A percentile compares a stretch with the other conserved stretches of the same genome.
phyloP scores from a whole-genome alignment of 2,797 vertebrate genomes.

The Avahi laniger region DNA sequence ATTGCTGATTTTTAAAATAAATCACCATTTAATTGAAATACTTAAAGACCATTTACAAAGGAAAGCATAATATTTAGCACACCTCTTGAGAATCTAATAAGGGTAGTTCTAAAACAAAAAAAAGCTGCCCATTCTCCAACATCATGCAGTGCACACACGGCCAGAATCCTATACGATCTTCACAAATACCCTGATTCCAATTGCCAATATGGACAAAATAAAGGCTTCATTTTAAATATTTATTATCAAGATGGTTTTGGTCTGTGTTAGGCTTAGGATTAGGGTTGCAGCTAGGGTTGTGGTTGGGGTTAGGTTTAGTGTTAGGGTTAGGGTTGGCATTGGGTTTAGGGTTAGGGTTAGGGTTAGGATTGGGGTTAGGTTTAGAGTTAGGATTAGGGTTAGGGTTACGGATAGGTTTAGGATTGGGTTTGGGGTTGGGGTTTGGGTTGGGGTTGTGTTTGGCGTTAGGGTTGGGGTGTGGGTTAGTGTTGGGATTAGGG shows the following conservation, averaged over 20 bases:
- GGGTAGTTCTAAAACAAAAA: not conserved
- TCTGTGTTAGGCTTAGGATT: not conserved
- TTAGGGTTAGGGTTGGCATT: no score
- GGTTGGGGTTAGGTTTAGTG: no score
- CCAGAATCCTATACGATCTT: not conserved
- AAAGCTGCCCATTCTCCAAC: not conserved
- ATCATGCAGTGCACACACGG: not conserved
- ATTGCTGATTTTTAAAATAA: constrained; percentile 82
- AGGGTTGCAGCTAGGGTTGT: no score
- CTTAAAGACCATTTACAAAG: constrained; percentile 73
- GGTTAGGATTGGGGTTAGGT: no score
- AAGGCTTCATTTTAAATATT: not conserved
- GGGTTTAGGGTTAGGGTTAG: no score
- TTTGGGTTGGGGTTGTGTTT: no score
- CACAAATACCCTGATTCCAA: not conserved
- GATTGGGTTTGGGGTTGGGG: no score
- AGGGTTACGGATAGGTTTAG: no score
- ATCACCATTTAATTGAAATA: constrained; percentile 78
- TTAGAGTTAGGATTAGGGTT: no score
- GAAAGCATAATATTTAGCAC: constrained; percentile 57
- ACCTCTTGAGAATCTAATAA: constrained; percentile 34
- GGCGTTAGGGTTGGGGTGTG: no score
- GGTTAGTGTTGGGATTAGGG: no score
- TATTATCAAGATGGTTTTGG: not conserved
- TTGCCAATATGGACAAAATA: not conserved